Conservation (phyloP, 2,888 invertebrate genomes). For the Myathropa florea region DNA sequence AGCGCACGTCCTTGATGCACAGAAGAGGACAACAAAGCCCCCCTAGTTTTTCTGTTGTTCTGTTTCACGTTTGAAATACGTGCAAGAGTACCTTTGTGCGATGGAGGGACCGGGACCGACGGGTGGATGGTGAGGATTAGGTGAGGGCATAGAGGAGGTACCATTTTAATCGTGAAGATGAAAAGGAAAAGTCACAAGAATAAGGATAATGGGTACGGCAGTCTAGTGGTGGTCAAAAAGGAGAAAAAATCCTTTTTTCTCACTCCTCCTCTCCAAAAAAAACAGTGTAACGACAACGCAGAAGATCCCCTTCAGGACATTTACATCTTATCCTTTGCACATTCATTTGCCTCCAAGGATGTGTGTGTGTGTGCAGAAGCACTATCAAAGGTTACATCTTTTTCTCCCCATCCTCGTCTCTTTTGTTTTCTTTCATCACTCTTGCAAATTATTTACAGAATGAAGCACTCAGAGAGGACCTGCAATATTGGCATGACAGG, state of each 20-base stretch:
- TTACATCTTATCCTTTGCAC: constrained; percentile 41
- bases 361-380: not conserved
- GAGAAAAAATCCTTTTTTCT: constrained; percentile 39
- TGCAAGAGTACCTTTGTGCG: not conserved
- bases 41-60: not conserved
- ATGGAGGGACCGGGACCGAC: not conserved
- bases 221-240: not conserved
- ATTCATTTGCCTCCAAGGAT: constrained; percentile 8
- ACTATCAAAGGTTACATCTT: not conserved
- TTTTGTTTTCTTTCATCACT: constrained; percentile 30
- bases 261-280: not conserved
- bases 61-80: not conserved
- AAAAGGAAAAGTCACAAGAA: not conserved
- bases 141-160: constrained; percentile 5
- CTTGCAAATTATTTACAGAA: constrained; percentile 46
- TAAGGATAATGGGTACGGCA: constrained; percentile 29
- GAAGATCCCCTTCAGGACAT: constrained; percentile 34
- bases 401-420: not conserved
- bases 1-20: constrained; percentile 22
- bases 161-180: constrained; percentile 53
- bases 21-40: not conserved
- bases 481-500: constrained; percentile 49
- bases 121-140: not conserved
- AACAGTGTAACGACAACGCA: constrained; percentile 22
- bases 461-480: constrained; percentile 26